Evolutionary conservation across 2,888 invertebrate genomes (phyloP).

Genomic region (Phengaris alcon): DNA sequence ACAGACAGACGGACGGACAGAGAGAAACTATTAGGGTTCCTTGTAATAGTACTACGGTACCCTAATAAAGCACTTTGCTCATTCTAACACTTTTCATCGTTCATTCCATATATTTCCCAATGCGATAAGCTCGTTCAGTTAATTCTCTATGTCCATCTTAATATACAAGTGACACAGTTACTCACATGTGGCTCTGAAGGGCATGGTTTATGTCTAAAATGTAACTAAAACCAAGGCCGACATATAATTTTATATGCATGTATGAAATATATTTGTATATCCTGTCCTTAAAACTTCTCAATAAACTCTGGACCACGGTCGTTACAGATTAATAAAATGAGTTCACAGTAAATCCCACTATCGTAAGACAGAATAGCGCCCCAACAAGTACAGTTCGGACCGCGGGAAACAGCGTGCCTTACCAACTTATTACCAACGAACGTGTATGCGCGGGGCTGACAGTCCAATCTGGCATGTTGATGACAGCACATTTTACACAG

Average conservation of each 20-base stretch:
- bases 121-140: neutral
- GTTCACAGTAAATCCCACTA: neutral
- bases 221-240: neutral
- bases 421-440: too few relatives aligned
- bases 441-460: too few relatives aligned
- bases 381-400: too few relatives aligned
- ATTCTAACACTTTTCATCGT: neutral
- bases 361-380: neutral
- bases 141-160: neutral
- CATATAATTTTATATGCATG: constrained; percentile 1
- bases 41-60: too few relatives aligned
- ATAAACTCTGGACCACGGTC: neutral
- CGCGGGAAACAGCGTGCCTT: too few relatives aligned
- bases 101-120: neutral
- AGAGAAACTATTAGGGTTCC: too few relatives aligned
- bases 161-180: constrained; percentile 13
- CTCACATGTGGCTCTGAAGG: constrained; percentile 5
- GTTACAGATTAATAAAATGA: neutral
- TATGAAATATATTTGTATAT: constrained; percentile 14
- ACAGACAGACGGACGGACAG: too few relatives aligned
- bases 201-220: constrained; percentile 9
- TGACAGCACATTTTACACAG: too few relatives aligned
- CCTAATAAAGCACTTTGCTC: neutral
- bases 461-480: too few relatives aligned
- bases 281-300: constrained; percentile 1